phyloP scores from a whole-genome alignment of 2,888 invertebrate genomes.

The Tolmerus cingulatus region DNA sequence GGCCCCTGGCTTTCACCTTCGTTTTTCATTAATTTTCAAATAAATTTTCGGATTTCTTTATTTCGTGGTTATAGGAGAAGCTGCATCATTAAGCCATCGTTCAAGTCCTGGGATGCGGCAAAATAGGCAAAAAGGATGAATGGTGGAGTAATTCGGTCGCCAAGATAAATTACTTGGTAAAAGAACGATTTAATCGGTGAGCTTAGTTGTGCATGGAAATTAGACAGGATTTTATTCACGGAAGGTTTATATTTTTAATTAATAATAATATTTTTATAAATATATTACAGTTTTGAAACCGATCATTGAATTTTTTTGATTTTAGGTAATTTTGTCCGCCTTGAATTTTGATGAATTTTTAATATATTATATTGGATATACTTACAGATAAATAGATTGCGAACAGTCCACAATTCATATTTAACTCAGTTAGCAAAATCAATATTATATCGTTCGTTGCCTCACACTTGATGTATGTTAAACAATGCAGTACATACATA shows the following conservation, averaged over 20 bases:
- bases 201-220: background rate
- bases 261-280: too few relatives aligned
- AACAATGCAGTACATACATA: too few relatives aligned
- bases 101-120: background rate
- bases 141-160: background rate
- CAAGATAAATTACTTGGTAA: background rate
- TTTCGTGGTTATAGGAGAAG: conserved; percentile 3
- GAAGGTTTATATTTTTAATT: background rate
- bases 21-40: conserved; percentile 30
- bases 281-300: too few relatives aligned
- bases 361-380: too few relatives aligned
- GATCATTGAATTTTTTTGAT: too few relatives aligned
- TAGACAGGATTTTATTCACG: background rate
- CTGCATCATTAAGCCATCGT: conserved; percentile 24
- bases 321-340: too few relatives aligned
- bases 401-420: too few relatives aligned
- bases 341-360: too few relatives aligned
- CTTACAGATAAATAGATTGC: too few relatives aligned
- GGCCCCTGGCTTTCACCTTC: background rate
- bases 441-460: too few relatives aligned
- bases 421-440: too few relatives aligned
- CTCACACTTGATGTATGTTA: too few relatives aligned
- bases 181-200: background rate
- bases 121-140: background rate
- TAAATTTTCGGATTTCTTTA: conserved; percentile 32